A percentile compares a stretch with the other conserved stretches of the same genome.
Conservation (phyloP, 2,113 vertebrate genomes). For the Pipa parva region DNA sequence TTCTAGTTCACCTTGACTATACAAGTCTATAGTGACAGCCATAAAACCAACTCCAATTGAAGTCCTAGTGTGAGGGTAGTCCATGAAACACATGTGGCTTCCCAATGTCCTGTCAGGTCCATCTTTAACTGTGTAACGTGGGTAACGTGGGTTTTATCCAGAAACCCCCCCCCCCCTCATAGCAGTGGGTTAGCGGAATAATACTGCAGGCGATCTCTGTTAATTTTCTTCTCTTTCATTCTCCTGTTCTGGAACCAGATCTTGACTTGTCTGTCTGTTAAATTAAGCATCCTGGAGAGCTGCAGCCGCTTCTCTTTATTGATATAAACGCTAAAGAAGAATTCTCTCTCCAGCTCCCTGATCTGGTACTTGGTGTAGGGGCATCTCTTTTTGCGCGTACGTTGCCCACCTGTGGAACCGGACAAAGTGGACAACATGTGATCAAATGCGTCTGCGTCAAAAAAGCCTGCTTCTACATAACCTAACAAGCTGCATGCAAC, state of each 20-base stretch:
- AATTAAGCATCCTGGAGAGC: constrained; percentile 94
- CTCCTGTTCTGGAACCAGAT: constrained; percentile 99
- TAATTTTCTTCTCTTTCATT: constrained; percentile 99
- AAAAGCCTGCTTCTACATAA: too few relatives aligned
- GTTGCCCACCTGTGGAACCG: constrained; percentile 81
- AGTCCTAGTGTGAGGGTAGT: constrained; percentile 46
- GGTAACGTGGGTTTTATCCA: constrained; percentile 18
- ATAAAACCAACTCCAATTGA: background rate
- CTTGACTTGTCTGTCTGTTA: constrained; percentile 97
- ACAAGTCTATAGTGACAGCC: too few relatives aligned
- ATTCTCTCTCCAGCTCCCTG: constrained; percentile 94
- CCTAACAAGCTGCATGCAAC: too few relatives aligned
- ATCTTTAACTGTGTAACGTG: constrained; percentile 11
- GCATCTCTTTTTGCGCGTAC: constrained; percentile 94
- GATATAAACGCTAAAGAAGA: constrained; percentile 99
- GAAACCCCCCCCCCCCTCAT: constrained; percentile 64
- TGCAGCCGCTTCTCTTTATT: constrained; percentile 98
- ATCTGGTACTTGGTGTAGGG: constrained; percentile 97
- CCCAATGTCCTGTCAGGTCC: constrained; percentile 49
- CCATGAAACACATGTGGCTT: constrained; percentile 43
- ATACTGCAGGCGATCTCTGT: constrained; percentile 97
- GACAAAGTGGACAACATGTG: too few relatives aligned
- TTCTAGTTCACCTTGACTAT: too few relatives aligned
- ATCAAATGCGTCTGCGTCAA: too few relatives aligned
- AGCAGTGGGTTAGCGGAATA: constrained; percentile 93